Conservation (phyloP, 1,140 invertebrate genomes). For the Anastrepha obliqua region DNA sequence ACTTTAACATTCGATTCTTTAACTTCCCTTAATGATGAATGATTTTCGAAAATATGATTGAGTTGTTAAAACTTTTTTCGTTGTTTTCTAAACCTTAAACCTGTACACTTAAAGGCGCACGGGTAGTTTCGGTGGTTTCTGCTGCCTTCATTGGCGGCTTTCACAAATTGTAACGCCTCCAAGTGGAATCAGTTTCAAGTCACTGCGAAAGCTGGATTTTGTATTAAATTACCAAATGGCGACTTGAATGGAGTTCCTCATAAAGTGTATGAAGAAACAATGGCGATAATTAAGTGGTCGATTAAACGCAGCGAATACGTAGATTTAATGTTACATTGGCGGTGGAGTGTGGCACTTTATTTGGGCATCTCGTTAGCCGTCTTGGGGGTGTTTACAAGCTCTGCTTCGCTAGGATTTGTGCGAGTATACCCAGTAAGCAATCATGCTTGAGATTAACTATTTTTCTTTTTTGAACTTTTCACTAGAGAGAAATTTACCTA, state of each 20-base stretch:
- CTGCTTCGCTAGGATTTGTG: not conserved
- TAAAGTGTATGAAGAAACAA: conserved; percentile 1
- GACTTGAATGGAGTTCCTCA: not conserved
- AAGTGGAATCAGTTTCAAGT: not conserved
- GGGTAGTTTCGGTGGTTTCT: not conserved
- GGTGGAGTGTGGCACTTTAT: not conserved
- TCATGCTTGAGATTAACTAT: no score
- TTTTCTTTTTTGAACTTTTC: no score
- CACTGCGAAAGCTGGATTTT: not conserved
- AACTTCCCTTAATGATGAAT: not conserved
- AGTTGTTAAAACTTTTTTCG: not conserved
- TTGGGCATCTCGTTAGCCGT: not conserved
- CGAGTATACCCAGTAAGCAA: no score
- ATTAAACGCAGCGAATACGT: not conserved
- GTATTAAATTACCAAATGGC: conserved; percentile 35
- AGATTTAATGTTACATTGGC: not conserved
- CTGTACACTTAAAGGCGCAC: not conserved
- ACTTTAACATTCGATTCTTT: not conserved
- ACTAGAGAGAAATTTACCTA: no score
- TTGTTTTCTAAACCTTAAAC: not conserved
- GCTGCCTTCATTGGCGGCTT: not conserved
- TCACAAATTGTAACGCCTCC: conserved; percentile 20
- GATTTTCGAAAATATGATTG: conserved; percentile 13
- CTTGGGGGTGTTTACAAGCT: conserved; percentile 16
- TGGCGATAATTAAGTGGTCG: conserved; percentile 48